These are phyloP conservation scores for Coenonympha arcania DNA, from an alignment of 2,888 invertebrate genomes.

Conservation along the genomic window DNA sequence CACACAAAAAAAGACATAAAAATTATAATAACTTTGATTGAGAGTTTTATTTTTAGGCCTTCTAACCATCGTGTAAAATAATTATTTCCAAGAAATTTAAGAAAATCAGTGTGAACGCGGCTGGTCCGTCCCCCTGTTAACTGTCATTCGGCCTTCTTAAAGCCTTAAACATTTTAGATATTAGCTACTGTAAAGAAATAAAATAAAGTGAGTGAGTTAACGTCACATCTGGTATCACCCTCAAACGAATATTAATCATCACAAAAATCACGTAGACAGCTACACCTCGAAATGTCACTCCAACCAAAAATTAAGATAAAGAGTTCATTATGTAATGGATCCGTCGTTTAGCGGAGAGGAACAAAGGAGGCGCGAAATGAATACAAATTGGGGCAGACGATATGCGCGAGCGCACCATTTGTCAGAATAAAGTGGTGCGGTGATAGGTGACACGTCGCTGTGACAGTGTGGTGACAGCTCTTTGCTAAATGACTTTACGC, in stretches of 20 bases:
- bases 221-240: background rate
- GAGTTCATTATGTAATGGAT: constrained; percentile 27
- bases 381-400: constrained; percentile 36
- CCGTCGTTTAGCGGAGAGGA: constrained; percentile 23
- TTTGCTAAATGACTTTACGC: constrained; percentile 7
- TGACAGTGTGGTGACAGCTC: constrained; percentile 11
- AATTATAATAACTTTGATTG: too few species aligned
- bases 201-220: background rate
- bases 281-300: constrained; percentile 25
- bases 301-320: constrained; percentile 34
- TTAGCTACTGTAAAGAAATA: too few species aligned
- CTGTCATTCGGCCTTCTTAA: too few species aligned
- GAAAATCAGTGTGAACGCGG: too few species aligned
- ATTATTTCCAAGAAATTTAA: too few species aligned
- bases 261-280: constrained; percentile 7
- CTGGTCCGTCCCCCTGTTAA: too few species aligned
- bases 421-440: constrained; percentile 36
- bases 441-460: too few species aligned
- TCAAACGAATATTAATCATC: background rate
- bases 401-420: constrained; percentile 35
- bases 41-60: too few species aligned
- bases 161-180: too few species aligned
- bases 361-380: constrained; percentile 25
- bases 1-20: too few species aligned
- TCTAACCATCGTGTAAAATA: too few species aligned